phyloP scores from a whole-genome alignment of 2,797 vertebrate genomes.

The Falco rusticolus region DNA sequence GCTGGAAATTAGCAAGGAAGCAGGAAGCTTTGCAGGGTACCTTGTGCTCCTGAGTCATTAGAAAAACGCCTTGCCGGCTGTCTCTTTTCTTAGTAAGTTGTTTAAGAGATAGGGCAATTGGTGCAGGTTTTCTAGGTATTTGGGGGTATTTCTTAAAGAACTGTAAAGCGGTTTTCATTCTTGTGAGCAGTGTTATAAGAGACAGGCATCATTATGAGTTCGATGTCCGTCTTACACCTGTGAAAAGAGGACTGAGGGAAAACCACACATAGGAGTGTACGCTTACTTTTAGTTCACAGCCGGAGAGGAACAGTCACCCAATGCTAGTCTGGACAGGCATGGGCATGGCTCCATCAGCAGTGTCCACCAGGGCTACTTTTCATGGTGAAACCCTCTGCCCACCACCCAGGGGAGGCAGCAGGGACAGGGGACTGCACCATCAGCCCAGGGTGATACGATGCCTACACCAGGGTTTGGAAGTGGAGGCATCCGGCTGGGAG shows the following conservation, averaged over 20 bases:
- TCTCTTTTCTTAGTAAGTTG: neutral
- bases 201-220: neutral
- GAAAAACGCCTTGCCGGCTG: neutral
- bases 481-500: neutral
- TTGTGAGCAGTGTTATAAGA: neutral
- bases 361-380: neutral
- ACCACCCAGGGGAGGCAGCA: neutral
- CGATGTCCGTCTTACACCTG: neutral
- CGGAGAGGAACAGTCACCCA: neutral
- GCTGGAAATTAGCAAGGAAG: neutral
- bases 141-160: neutral
- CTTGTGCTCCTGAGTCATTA: neutral
- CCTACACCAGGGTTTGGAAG: neutral
- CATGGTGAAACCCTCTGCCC: neutral
- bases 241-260: neutral
- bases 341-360: neutral
- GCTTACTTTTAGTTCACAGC: neutral
- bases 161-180: neutral
- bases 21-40: neutral
- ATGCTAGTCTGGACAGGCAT: neutral
- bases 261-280: neutral
- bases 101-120: rapidly evolving
- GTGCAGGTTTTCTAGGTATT: neutral
- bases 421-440: neutral
- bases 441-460: rapidly evolving